Conservation (phyloP, 2,888 invertebrate genomes). For the Theodoxus fluviatilis region DNA sequence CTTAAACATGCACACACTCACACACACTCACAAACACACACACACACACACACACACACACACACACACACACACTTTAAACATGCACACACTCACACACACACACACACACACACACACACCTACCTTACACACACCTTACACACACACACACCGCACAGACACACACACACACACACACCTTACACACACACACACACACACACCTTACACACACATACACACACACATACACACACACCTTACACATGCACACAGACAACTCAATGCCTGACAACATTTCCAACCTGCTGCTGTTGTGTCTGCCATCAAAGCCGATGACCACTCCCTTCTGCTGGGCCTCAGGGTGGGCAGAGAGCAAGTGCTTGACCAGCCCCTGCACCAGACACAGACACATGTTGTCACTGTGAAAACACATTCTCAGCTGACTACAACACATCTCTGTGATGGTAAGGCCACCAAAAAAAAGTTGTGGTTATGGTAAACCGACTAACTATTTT, state of each 20-base stretch:
- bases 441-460: no score
- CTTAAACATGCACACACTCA: no score
- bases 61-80: no score
- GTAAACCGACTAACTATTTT: no score
- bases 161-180: not conserved
- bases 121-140: not conserved
- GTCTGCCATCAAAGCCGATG: slow-evolving; percentile 89
- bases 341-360: slow-evolving; percentile 72
- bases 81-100: not conserved
- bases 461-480: no score
- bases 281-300: slow-evolving; percentile 84
- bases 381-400: slow-evolving; percentile 63
- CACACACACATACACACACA: not conserved
- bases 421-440: no score
- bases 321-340: slow-evolving; percentile 78
- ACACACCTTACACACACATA: slow-evolving; percentile 16
- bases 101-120: slow-evolving; percentile 16
- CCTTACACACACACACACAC: slow-evolving; percentile 1
- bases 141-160: not conserved
- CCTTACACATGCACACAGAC: not conserved
- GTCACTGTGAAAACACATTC: no score
- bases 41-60: no score
- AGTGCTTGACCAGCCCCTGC: slow-evolving; percentile 84
- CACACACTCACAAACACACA: no score
- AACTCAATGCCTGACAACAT: not conserved